These are phyloP conservation scores for Denticeps clupeoides DNA, from an alignment of 2,797 vertebrate genomes.

Conservation along the genomic window DNA sequence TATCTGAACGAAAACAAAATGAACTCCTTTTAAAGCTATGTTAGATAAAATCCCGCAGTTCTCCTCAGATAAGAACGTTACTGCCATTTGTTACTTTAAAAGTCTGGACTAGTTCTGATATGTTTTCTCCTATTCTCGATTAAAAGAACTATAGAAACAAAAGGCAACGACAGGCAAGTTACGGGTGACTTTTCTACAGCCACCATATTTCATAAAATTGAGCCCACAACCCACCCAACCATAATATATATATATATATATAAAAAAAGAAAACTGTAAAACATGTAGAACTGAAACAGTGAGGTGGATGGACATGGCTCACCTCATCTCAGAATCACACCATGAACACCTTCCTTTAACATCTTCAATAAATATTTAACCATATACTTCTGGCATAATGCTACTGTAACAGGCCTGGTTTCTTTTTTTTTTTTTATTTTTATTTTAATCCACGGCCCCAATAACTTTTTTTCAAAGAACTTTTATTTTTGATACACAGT, in stretches of 20 bases:
- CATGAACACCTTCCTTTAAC: slow-evolving; percentile 14
- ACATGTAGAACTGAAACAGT: too few relatives aligned
- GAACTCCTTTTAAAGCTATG: slow-evolving; percentile 54
- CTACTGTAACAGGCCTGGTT: slow-evolving; percentile 13
- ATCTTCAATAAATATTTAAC: slow-evolving; percentile 15
- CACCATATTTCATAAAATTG: slow-evolving; percentile 38
- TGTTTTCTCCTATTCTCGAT: slow-evolving; percentile 48
- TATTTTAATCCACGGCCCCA: slow-evolving; percentile 6
- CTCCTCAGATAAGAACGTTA: slow-evolving; percentile 41
- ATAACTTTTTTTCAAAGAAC: slow-evolving; percentile 18
- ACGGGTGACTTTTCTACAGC: slow-evolving; percentile 53
- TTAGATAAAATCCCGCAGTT: slow-evolving; percentile 49
- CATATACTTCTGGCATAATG: slow-evolving; percentile 9
- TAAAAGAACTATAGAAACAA: slow-evolving; percentile 54
- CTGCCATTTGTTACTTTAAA: slow-evolving; percentile 40
- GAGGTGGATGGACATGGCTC: slow-evolving; percentile 18
- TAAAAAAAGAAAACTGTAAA: slow-evolving; percentile 25
- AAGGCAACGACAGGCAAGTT: slow-evolving; percentile 65
- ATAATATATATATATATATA: slow-evolving; percentile 23
- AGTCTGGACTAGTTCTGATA: slow-evolving; percentile 52
- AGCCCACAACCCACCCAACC: slow-evolving; percentile 32
- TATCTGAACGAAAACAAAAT: slow-evolving; percentile 34
- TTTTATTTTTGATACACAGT: slow-evolving; percentile 15
- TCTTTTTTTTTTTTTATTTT: too few relatives aligned
- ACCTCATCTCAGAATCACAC: slow-evolving; percentile 1